Evolutionary conservation across 53 echinoderm and acorn worm species (phyloP), one percentile per base, ranked within the genome.

Genomic region (Pentamera pediparva): DNA sequence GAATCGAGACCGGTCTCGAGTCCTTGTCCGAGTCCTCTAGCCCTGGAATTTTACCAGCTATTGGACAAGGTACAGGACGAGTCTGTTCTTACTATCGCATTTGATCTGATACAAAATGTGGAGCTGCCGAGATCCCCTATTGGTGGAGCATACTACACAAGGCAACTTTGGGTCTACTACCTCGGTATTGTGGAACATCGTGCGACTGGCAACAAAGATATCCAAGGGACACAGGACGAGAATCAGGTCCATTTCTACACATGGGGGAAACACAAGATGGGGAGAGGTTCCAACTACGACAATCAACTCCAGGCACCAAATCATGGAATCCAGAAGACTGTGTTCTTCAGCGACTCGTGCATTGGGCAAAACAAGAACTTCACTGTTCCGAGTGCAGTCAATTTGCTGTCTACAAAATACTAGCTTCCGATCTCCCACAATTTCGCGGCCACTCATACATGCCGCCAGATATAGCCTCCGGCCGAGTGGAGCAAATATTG

Each of bases 21-120:
- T n/a, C n/a, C n/a, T n/a, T n/a, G n/a, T n/a, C n/a, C n/a, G n/a
- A n/a, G n/a, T n/a, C n/a, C n/a, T n/a, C n/a, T n/a, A n/a, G 77
- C 57, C 3, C 38, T 49, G 39, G 3, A 32, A 35, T 83, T 83
- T 30, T 77, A 83, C 37, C 25, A 56, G 2, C 22, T 65, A 11
- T 22, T 86, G 39, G 49, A 51, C 6, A 38, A 81, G 22, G 67
- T 50, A 13, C n/a, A 32, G 50, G 77, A 81, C 34, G 69, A 57
- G 7, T 70, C 59, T 29, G 65, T 77, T 6, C 41, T 79, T 9
- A 70, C 65, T 13, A 19, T 81, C 5, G 76, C 69, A 34, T 81
- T 86, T 61, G 86, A 86, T 34, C 17, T 81, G 17, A 86, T 86
- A 71, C 76, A 86, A 59, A 85, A 85, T 45, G 69, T 57, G 31